phyloP scores from a whole-genome alignment of 1,140 invertebrate species.

The Tribolium madens region DNA sequence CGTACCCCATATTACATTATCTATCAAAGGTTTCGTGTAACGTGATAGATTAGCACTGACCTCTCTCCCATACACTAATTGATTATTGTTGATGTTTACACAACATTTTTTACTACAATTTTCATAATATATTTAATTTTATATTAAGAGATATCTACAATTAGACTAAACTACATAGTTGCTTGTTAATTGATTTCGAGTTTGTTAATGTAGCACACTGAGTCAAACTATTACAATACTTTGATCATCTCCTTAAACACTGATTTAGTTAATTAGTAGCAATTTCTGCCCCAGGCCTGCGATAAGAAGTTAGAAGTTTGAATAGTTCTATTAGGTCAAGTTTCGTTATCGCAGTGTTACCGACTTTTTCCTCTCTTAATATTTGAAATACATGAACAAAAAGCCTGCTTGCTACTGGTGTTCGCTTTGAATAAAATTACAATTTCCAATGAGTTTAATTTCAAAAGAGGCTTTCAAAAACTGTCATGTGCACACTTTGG shows the following conservation, averaged over 20 bases:
- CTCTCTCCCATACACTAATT: conserved; percentile 32
- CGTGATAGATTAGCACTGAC: conserved; percentile 52
- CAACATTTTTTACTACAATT: neutral
- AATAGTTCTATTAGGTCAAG: no score
- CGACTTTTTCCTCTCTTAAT: neutral
- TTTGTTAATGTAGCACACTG: no score
- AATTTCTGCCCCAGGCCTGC: no score
- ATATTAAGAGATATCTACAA: no score
- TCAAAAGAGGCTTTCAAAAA: conserved; percentile 9
- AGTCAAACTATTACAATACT: no score
- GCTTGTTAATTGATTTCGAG: no score
- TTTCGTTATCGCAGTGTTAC: no score
- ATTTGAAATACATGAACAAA: neutral
- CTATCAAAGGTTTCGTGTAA: conserved; percentile 53
- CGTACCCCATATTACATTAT: conserved; percentile 51
- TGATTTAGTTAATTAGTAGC: no score
- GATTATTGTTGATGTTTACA: conserved; percentile 15
- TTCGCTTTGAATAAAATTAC: conserved; percentile 18
- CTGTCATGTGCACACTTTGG: conserved; percentile 4
- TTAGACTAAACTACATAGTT: no score
- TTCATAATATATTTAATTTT: neutral
- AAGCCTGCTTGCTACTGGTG: neutral
- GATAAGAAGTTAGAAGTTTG: no score
- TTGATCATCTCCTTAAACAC: no score
- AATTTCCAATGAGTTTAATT: conserved; percentile 26